Conservation (phyloP, 2,888 invertebrate species). For the Byasa hedistus region DNA sequence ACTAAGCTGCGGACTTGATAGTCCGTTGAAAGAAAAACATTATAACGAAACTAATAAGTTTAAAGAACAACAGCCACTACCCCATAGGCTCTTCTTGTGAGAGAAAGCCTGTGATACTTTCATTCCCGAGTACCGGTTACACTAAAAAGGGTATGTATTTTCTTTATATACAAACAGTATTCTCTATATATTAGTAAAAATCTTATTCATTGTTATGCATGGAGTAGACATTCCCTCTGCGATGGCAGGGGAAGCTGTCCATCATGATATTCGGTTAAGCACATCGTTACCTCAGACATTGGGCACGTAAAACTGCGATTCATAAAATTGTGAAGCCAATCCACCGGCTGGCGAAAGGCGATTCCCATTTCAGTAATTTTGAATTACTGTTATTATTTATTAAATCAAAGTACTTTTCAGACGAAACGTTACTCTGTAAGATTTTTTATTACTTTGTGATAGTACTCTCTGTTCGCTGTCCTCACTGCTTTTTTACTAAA, state of each 20-base stretch:
- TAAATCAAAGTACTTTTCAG: background rate
- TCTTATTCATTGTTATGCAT: constrained; percentile 38
- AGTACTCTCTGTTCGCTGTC: too few relatives aligned
- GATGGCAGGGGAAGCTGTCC: constrained; percentile 30
- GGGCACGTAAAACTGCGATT: constrained; percentile 66
- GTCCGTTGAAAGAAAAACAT: too few relatives aligned
- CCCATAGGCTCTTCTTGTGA: too few relatives aligned
- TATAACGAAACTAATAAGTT: too few relatives aligned
- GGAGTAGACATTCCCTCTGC: constrained; percentile 31
- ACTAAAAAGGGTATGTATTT: too few relatives aligned
- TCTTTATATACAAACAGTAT: too few relatives aligned
- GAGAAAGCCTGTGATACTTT: too few relatives aligned
- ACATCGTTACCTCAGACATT: constrained; percentile 54
- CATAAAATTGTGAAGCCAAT: constrained; percentile 60
- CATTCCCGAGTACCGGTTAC: too few relatives aligned
- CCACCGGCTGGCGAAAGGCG: constrained; percentile 55
- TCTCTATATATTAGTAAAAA: constrained; percentile 30
- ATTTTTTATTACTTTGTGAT: too few relatives aligned
- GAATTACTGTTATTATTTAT: constrained; percentile 40
- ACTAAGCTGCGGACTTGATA: too few relatives aligned
- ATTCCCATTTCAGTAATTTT: constrained; percentile 59
- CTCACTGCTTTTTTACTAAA: too few relatives aligned
- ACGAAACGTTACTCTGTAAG: background rate
- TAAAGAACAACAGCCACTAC: too few relatives aligned
- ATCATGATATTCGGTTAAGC: constrained; percentile 42